Evolutionary conservation across 2,888 invertebrate species (phyloP).

Genomic region (Helobdella robusta): DNA sequence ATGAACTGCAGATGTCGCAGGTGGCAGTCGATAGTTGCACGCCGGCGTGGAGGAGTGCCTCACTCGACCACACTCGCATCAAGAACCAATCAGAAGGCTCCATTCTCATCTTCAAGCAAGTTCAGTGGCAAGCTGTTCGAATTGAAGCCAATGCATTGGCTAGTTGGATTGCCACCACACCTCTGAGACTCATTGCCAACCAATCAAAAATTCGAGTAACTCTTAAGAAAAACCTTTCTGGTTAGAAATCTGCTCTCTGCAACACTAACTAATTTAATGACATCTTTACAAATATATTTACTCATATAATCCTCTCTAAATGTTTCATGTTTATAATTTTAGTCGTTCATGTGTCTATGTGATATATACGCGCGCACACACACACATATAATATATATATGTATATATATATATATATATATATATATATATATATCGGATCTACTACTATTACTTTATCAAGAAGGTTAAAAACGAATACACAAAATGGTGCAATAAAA

Average conservation of each 20-base stretch:
- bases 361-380: no score
- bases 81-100: slow-evolving; percentile 80
- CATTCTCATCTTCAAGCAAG: slow-evolving; percentile 76
- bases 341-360: no score
- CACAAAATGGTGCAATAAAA: no score
- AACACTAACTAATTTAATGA: not conserved
- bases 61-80: slow-evolving; percentile 78
- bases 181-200: slow-evolving; percentile 80
- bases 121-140: slow-evolving; percentile 79
- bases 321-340: no score
- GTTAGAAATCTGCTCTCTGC: no score
- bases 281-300: no score
- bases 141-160: slow-evolving; percentile 80
- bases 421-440: no score
- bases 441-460: no score
- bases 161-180: slow-evolving; percentile 55
- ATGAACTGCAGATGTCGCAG: slow-evolving; percentile 79
- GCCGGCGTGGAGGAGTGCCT: slow-evolving; percentile 72
- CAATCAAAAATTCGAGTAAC: slow-evolving; percentile 87
- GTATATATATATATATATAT: no score
- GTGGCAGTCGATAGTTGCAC: slow-evolving; percentile 86
- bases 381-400: no score
- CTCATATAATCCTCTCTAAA: no score
- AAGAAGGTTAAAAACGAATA: no score
- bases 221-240: slow-evolving; percentile 81